These are phyloP conservation scores for Nannoperca obscura DNA, from an alignment of 2,797 vertebrate species.

Conservation along the genomic window DNA sequence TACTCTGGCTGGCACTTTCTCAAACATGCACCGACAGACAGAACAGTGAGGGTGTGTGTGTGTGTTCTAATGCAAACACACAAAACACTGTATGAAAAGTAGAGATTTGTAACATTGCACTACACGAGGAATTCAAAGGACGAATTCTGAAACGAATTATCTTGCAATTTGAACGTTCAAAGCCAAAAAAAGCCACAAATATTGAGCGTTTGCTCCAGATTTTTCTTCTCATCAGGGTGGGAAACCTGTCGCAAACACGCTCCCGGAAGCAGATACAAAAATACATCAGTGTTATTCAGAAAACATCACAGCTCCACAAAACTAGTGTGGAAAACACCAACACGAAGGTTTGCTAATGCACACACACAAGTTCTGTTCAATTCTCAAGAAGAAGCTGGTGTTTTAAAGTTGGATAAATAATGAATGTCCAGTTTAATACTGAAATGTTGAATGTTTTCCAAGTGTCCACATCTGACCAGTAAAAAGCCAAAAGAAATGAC, in stretches of 20 bases:
- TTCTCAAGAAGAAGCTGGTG: not conserved
- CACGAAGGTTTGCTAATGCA: not conserved
- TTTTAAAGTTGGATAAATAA: not conserved
- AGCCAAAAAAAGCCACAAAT: not conserved
- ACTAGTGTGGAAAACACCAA: no score
- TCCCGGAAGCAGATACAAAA: not conserved
- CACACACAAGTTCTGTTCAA: not conserved
- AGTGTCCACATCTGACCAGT: no score
- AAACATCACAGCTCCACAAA: not conserved
- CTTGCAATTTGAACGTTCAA: not conserved
- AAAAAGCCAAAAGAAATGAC: no score
- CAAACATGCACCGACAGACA: slow-evolving; percentile 41
- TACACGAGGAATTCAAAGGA: not conserved
- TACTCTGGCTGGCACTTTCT: slow-evolving; percentile 40
- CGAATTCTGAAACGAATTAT: not conserved
- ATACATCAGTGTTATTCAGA: not conserved
- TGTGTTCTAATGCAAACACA: not conserved
- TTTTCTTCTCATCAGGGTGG: not conserved
- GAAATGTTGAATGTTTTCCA: not conserved
- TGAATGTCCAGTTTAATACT: not conserved
- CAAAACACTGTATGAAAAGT: not conserved
- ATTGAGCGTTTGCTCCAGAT: not conserved
- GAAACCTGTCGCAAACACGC: not conserved
- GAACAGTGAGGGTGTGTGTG: slow-evolving; percentile 19
- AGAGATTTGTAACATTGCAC: not conserved